Base-by-base conservation (phyloP, 1,140 invertebrate genomes). In the Trichonephila clavipes region DNA sequence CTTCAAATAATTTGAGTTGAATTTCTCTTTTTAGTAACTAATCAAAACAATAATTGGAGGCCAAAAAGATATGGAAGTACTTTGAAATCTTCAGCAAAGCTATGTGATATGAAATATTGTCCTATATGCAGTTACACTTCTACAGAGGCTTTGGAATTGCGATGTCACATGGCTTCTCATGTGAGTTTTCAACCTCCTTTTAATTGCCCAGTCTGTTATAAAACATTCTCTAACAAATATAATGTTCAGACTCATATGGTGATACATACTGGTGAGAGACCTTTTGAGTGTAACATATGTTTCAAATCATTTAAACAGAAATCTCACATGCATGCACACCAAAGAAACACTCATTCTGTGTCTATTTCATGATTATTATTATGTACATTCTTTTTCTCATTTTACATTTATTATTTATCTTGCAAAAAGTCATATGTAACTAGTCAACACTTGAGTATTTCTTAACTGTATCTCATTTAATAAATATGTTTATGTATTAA, bases 201-300 rank as follows among this genome's bases (percentile, higher is more conserved):
- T 94, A 88, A 94, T 95, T 96, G 92, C 97, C 96, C 95, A 95
- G 96, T 51, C 95, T 97, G 95, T 90, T 97, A 96, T 94, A 97
- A 97, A 94, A 97, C 97, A 94, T 97, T 97, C 6, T 96, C 97
- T 8, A 96, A 97, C 95, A 96, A 96, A 95, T 99, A 98, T 58
- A 99, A 98, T 0, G 96, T 99, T 58, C 99, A 98, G 64, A 99
- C 99, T 96, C 99, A 99, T 96, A 96, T 99, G 89, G 96, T 98
- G 95, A 99, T 99, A 95, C 99, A 99, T 96, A 98, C 98, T 66
- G 99, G 99, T 69, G 98, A 99, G 24, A 98, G 98, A 95, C 98
- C 99, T 94, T 98, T 98, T 96, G 97, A 97, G 88, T 99, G 99
- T 95, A 97, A 98, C 82, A 97, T 98, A 12, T 99, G 98, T 96